Conservation (phyloP, 2,888 invertebrate species). For the Germaria angustata region DNA sequence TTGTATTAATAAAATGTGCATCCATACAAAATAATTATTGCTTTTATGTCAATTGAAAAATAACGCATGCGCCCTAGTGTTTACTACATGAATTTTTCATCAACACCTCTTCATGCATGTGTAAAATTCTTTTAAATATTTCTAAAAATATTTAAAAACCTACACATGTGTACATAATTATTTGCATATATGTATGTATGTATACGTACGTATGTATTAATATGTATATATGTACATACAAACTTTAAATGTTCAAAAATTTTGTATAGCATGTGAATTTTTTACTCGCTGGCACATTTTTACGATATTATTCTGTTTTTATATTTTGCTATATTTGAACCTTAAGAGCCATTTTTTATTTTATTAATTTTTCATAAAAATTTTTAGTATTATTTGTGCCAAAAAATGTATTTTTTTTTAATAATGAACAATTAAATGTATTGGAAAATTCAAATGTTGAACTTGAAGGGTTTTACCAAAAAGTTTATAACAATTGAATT, state of each 20-base stretch:
- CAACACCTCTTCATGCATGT: conserved; percentile 35
- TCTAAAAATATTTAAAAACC: conserved; percentile 48
- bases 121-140: conserved; percentile 25
- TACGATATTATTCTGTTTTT: too few relatives aligned
- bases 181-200: background rate
- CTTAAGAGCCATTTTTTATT: too few relatives aligned
- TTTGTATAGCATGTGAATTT: background rate
- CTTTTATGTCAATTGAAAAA: conserved; percentile 25
- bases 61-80: conserved; percentile 55
- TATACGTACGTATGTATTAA: background rate
- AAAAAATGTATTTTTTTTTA: too few relatives aligned
- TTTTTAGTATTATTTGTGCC: too few relatives aligned
- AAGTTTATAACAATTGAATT: too few relatives aligned
- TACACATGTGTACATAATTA: background rate
- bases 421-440: too few relatives aligned
- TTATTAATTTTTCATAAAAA: too few relatives aligned
- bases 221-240: too few relatives aligned
- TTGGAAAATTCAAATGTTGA: too few relatives aligned
- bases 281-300: background rate
- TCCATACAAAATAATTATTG: conserved; percentile 21
- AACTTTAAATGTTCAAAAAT: too few relatives aligned
- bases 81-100: conserved; percentile 46
- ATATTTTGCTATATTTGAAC: too few relatives aligned
- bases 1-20: conserved; percentile 49
- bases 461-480: too few relatives aligned